Evolutionary conservation across 2,888 invertebrate species (phyloP).

Genomic region (Agrotis ipsilon): DNA sequence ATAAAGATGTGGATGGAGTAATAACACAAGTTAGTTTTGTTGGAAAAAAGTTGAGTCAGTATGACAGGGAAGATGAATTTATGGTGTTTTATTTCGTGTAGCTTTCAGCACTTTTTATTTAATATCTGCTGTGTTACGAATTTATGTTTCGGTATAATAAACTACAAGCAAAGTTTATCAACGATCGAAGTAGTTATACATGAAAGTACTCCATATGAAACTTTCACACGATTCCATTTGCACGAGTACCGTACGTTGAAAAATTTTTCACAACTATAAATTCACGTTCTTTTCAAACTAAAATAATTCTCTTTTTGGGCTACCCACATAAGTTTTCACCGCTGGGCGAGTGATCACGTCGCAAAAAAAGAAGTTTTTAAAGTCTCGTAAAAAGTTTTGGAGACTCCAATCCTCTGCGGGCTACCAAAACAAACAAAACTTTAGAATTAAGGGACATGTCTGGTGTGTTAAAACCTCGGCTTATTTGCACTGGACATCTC

Average conservation of each 20-base stretch:
- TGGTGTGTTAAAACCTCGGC: constrained; percentile 57
- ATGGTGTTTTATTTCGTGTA: constrained; percentile 18
- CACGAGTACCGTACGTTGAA: constrained; percentile 18
- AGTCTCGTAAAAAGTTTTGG: constrained; percentile 67
- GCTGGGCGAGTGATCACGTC: constrained; percentile 58
- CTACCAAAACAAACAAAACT: constrained; percentile 65
- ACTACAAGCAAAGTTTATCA: not conserved
- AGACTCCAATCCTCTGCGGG: constrained; percentile 66
- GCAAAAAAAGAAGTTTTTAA: constrained; percentile 62
- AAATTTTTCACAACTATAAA: constrained; percentile 20
- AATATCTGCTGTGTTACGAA: not conserved
- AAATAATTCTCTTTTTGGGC: constrained; percentile 53
- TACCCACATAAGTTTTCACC: constrained; percentile 58
- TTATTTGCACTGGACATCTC: constrained; percentile 55
- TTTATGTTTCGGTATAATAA: too few species aligned
- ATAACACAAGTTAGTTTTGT: constrained; percentile 39
- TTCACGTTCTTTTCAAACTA: constrained; percentile 46
- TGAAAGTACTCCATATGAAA: not conserved
- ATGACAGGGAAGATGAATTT: constrained; percentile 20
- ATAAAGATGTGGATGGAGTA: constrained; percentile 68
- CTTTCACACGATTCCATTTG: constrained; percentile 20
- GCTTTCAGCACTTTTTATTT: not conserved
- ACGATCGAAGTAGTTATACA: not conserved
- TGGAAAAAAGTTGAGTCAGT: constrained; percentile 23
- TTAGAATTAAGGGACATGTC: constrained; percentile 62